Conservation (phyloP, 2,797 vertebrate genomes). For the Anabacerthia variegaticeps region DNA sequence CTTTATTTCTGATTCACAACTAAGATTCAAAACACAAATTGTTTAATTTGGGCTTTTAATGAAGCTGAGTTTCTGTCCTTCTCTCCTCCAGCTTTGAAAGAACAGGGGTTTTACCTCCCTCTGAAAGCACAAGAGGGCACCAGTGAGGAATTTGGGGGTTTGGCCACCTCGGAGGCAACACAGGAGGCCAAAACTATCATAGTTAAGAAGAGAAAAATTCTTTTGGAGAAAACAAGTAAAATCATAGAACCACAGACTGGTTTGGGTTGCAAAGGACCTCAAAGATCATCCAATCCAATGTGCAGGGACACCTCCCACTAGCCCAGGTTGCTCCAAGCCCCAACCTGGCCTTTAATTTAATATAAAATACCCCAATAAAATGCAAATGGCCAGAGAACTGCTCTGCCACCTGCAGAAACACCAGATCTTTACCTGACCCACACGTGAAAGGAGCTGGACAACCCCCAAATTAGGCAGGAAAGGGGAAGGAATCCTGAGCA, state of each 20-base stretch:
- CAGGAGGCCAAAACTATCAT: background rate
- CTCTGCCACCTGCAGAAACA: background rate
- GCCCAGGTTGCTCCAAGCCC: background rate
- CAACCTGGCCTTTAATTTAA: background rate
- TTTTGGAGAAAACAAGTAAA: background rate
- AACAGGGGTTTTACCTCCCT: background rate
- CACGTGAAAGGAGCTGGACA: background rate
- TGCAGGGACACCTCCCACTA: background rate
- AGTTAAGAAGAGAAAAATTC: background rate
- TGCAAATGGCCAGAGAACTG: accelerated
- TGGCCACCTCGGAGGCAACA: background rate
- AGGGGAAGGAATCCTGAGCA: accelerated
- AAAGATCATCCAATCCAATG: background rate
- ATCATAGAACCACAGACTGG: background rate
- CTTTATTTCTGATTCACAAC: background rate
- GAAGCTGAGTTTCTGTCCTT: background rate
- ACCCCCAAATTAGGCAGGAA: background rate
- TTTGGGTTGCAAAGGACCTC: background rate
- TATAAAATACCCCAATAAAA: background rate
- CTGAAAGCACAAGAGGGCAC: background rate
- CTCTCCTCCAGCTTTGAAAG: background rate
- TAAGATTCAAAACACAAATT: background rate
- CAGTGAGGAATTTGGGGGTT: background rate
- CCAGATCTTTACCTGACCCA: accelerated
- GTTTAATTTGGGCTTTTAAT: background rate